Conservation (phyloP, 2,797 vertebrate species). For the Semaprochilodus insignis region DNA sequence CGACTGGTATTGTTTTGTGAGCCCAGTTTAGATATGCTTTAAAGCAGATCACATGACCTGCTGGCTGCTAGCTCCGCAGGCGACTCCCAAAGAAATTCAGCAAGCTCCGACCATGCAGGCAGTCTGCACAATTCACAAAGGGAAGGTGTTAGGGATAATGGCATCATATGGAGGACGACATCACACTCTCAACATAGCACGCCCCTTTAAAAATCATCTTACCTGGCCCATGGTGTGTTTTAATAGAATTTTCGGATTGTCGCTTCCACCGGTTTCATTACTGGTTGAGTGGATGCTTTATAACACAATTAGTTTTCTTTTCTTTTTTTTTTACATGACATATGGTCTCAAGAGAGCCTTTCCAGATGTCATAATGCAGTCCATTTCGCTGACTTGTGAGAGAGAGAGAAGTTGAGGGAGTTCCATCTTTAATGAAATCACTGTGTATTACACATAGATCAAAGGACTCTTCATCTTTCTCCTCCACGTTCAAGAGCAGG, state of each 20-base stretch:
- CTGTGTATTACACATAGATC: constrained; percentile 69
- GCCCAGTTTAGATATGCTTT: constrained; percentile 51
- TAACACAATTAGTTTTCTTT: constrained; percentile 6
- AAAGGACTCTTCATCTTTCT: constrained; percentile 60
- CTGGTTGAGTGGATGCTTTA: constrained; percentile 10
- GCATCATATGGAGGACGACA: neutral
- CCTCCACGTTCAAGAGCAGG: constrained; percentile 63
- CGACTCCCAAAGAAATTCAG: constrained; percentile 67
- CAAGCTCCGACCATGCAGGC: constrained; percentile 62
- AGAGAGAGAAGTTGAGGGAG: constrained; percentile 53
- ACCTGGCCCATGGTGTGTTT: neutral
- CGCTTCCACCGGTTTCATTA: constrained; percentile 26
- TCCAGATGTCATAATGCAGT: constrained; percentile 57
- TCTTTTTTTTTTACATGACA: neutral
- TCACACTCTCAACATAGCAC: neutral
- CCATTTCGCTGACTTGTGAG: constrained; percentile 13
- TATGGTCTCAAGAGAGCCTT: constrained; percentile 41
- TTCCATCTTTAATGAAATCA: constrained; percentile 71
- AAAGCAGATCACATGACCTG: constrained; percentile 69
- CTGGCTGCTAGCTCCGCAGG: constrained; percentile 64
- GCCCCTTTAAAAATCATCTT: neutral
- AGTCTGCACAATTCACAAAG: neutral
- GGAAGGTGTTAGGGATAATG: neutral
- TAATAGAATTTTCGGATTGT: constrained; percentile 19
- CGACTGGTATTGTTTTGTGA: constrained; percentile 65